Percentiles rank a stretch among this genome's conserved stretches.
These are phyloP conservation scores for Cochlearius cochlearius DNA, from an alignment of 2,113 vertebrate genomes.

Conservation along the genomic window DNA sequence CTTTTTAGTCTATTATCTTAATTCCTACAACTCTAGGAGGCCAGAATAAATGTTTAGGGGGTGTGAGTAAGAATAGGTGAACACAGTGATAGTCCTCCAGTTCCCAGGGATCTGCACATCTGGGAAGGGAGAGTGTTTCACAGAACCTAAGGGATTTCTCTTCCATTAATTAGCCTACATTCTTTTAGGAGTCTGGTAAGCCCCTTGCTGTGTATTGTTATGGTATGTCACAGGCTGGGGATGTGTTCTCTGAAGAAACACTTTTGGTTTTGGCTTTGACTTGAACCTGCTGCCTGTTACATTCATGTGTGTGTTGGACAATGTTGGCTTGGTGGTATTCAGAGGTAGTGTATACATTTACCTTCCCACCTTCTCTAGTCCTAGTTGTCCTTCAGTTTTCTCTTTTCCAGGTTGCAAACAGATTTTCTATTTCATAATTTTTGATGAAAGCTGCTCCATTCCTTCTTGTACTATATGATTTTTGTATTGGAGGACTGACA, in stretches of 20 bases:
- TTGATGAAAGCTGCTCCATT: neutral
- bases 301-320: neutral
- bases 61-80: neutral
- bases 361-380: neutral
- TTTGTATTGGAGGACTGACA: neutral
- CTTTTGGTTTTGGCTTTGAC: neutral
- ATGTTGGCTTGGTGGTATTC: neutral
- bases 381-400: neutral
- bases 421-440: neutral
- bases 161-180: neutral
- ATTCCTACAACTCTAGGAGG: neutral
- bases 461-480: neutral
- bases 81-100: no score
- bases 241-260: neutral
- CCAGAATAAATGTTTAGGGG: neutral
- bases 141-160: neutral
- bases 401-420: neutral
- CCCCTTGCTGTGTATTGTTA: neutral
- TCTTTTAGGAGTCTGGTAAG: neutral
- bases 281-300: neutral
- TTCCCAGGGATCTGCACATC: neutral
- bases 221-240: neutral
- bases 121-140: neutral
- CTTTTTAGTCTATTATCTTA: neutral
- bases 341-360: neutral